These are phyloP conservation scores for Mamestra brassicae DNA, from an alignment of 2,888 invertebrate species.

Conservation along the genomic window DNA sequence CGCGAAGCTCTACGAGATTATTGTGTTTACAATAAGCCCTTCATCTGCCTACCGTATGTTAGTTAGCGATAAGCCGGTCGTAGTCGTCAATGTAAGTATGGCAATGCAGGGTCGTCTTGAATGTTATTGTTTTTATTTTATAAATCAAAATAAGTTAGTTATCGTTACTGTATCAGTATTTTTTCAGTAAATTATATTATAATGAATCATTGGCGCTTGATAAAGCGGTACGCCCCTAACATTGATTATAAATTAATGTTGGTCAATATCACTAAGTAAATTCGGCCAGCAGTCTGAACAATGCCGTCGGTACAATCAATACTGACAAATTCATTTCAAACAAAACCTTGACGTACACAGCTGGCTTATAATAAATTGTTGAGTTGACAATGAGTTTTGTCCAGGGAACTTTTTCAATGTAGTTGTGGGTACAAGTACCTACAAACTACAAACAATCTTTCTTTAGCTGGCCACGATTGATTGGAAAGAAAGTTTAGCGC, in stretches of 20 bases:
- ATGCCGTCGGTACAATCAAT: slow-evolving; percentile 1
- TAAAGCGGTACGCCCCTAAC: slow-evolving; percentile 46
- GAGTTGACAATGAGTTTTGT: not conserved
- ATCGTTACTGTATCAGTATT: not conserved
- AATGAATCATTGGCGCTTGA: slow-evolving; percentile 39
- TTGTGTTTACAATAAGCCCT: slow-evolving; percentile 18
- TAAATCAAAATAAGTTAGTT: not conserved
- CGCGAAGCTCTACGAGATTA: slow-evolving; percentile 1
- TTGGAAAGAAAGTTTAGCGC: not conserved
- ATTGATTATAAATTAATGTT: slow-evolving; percentile 14
- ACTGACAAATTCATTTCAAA: slow-evolving; percentile 22
- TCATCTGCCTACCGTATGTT: slow-evolving; percentile 26
- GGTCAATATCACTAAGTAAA: slow-evolving; percentile 18
- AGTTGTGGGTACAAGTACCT: too few relatives aligned
- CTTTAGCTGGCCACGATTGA: not conserved
- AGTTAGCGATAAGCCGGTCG: slow-evolving; percentile 6
- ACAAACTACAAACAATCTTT: too few relatives aligned
- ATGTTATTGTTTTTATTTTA: slow-evolving; percentile 8
- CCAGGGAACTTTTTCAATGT: not conserved
- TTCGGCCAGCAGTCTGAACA: slow-evolving; percentile 24
- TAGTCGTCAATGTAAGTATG: not conserved
- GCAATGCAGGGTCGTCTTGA: not conserved
- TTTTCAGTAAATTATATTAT: not conserved
- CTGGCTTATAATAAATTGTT: not conserved
- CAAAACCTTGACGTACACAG: slow-evolving; percentile 27